Evolutionary conservation across 35 echinoderm and acorn worm genomes (phyloP).

Genomic region (Diadema setosum): DNA sequence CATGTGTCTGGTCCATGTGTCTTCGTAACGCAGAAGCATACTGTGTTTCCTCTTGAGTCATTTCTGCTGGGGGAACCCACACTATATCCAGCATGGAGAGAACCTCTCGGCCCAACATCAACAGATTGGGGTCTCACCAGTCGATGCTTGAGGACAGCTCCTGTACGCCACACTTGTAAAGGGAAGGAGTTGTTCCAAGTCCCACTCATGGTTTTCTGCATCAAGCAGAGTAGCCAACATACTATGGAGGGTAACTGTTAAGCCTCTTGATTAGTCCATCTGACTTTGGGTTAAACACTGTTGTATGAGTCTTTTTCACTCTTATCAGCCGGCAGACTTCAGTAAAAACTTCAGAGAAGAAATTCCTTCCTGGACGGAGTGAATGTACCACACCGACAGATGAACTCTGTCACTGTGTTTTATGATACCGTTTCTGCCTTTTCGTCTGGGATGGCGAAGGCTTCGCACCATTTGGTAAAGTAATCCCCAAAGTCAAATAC

Average conservation of each 20-base stretch:
- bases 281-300: no score
- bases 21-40: not conserved
- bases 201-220: not conserved
- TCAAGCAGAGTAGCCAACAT: not conserved
- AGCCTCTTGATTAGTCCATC: not conserved
- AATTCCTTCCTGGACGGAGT: no score
- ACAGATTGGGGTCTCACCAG: constrained; percentile 44
- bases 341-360: no score
- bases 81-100: not conserved
- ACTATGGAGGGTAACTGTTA: not conserved
- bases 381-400: no score
- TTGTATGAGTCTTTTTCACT: no score
- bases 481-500: no score
- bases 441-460: no score
- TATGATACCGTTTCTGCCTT: no score
- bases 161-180: constrained; percentile 21
- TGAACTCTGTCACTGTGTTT: no score
- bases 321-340: no score
- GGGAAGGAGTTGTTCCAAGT: not conserved
- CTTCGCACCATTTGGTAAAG: no score
- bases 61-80: not conserved
- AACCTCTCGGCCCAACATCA: constrained; percentile 43
- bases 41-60: not conserved
- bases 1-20: not conserved
- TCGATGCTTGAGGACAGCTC: constrained; percentile 12